Evolutionary conservation across 2,113 vertebrate genomes (phyloP).

Genomic region (Nannobrachium achirus): DNA sequence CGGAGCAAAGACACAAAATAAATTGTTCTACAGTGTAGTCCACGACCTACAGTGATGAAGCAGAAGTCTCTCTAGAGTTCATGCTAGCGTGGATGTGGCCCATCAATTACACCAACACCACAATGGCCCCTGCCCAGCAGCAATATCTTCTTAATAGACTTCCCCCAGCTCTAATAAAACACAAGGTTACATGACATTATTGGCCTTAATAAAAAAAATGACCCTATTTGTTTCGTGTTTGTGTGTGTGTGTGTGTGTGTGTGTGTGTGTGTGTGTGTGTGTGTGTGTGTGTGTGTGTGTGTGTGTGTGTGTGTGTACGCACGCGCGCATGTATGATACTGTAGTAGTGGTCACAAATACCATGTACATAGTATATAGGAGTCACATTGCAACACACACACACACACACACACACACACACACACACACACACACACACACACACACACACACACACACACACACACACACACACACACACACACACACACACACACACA

Average conservation of each 20-base stretch:
- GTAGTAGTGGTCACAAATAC: no score
- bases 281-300: not conserved
- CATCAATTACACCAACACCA: constrained; percentile 48
- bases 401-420: no score
- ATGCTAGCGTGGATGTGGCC: constrained; percentile 38
- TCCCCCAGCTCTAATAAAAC: constrained; percentile 57
- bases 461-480: no score
- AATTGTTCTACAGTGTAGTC: constrained; percentile 8
- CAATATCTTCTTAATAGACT: constrained; percentile 59
- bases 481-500: no score
- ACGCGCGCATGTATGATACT: not conserved
- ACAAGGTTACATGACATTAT: constrained; percentile 66
- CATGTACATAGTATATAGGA: not conserved
- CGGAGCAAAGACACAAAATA: constrained; percentile 6
- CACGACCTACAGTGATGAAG: not conserved
- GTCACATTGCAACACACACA: no score
- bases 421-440: no score
- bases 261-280: constrained; percentile 1
- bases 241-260: constrained; percentile 9
- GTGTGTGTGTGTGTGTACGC: constrained; percentile 11
- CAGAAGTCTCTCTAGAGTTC: constrained; percentile 37
- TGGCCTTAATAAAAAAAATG: constrained; percentile 30
- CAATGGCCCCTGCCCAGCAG: constrained; percentile 25
- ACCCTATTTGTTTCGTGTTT: constrained; percentile 21
- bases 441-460: no score